Evolutionary conservation across 1,140 invertebrate genomes (phyloP).

Genomic region (Lepidurus apus): DNA sequence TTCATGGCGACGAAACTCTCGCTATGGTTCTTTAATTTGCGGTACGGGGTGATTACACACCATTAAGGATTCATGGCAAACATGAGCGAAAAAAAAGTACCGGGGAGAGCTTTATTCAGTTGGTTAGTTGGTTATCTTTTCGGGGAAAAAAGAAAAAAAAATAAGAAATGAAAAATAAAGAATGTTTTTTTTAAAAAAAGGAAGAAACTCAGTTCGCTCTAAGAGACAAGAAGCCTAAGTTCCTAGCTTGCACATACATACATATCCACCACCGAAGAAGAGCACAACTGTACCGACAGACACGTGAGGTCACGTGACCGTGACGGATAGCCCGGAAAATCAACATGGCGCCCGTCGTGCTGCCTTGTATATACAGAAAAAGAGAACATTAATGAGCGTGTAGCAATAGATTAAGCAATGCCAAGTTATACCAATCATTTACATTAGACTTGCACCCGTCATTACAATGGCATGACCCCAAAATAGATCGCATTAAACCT

Average conservation of each 20-base stretch:
- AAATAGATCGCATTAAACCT: too few relatives aligned
- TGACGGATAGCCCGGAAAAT: background rate
- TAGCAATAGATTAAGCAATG: background rate
- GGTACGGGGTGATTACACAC: background rate
- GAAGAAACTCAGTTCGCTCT: too few relatives aligned
- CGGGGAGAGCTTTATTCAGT: background rate
- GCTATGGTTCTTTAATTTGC: background rate
- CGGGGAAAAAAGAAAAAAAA: too few relatives aligned
- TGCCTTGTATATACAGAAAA: background rate
- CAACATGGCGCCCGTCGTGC: too few relatives aligned
- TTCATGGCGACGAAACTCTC: background rate
- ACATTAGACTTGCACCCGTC: too few relatives aligned
- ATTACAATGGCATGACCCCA: too few relatives aligned
- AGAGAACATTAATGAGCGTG: background rate
- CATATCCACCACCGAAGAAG: too few relatives aligned
- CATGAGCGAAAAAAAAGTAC: background rate
- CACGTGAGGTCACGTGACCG: conserved; percentile 7
- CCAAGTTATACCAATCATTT: background rate
- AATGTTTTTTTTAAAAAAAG: too few relatives aligned
- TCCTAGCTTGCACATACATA: too few relatives aligned
- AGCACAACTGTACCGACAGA: background rate
- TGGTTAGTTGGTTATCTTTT: too few relatives aligned
- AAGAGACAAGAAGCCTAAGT: too few relatives aligned
- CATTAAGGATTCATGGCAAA: background rate
- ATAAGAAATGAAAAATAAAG: too few relatives aligned